phyloP scores from a whole-genome alignment of 2,888 invertebrate genomes.

The Helleia helle region DNA sequence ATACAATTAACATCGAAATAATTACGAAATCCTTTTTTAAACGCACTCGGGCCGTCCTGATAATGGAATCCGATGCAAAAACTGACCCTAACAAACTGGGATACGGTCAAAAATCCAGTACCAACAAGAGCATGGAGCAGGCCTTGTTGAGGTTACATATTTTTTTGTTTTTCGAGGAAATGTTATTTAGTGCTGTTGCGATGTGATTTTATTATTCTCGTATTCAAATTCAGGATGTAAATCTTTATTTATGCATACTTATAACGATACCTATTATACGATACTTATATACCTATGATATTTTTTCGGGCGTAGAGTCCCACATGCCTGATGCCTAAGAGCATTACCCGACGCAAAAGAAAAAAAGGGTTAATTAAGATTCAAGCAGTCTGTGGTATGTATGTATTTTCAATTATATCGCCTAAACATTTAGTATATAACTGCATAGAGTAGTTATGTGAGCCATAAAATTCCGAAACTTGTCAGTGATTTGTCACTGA shows the following conservation, averaged over 20 bases:
- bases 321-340: no score
- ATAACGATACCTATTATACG: no score
- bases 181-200: not conserved
- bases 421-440: no score
- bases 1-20: slow-evolving; percentile 7
- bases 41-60: slow-evolving; percentile 5
- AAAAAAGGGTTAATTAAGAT: no score
- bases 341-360: no score
- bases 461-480: no score
- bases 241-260: not conserved
- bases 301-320: no score
- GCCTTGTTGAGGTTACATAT: not conserved
- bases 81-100: not conserved
- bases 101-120: not conserved
- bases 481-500: no score
- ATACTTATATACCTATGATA: no score
- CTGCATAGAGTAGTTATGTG: no score
- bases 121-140: not conserved
- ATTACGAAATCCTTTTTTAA: slow-evolving; percentile 7
- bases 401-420: not conserved
- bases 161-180: slow-evolving; percentile 3
- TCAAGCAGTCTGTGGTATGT: no score
- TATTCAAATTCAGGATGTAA: not conserved
- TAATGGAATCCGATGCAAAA: not conserved
- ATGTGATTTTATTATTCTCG: slow-evolving; percentile 1